Conservation (phyloP, 2,888 invertebrate genomes). For the Carabus problematicus region DNA sequence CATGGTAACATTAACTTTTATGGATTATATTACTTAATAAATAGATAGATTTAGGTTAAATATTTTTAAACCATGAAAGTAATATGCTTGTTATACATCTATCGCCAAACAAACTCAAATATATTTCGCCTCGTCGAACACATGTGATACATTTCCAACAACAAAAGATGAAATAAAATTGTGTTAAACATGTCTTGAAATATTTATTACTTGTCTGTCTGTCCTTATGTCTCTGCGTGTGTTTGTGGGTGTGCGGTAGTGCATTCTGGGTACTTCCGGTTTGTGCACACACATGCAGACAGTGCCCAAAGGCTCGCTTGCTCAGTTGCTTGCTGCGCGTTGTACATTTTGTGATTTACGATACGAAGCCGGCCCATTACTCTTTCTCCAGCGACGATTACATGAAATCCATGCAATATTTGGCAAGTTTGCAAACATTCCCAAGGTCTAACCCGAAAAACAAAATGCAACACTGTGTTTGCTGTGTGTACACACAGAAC, state of each 20-base stretch:
- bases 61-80: neutral
- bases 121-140: neutral
- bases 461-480: slow-evolving; percentile 40
- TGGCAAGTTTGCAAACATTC: slow-evolving; percentile 46
- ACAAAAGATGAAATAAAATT: neutral
- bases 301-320: neutral
- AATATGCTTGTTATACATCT: no score
- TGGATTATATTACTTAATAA: no score
- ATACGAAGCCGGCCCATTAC: slow-evolving; percentile 37
- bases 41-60: no score
- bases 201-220: no score
- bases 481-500: slow-evolving; percentile 14
- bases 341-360: slow-evolving; percentile 34
- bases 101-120: no score
- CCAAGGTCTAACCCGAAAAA: slow-evolving; percentile 44
- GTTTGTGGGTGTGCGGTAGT: neutral
- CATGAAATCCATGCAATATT: slow-evolving; percentile 43
- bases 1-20: no score
- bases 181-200: no score
- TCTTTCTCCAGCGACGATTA: slow-evolving; percentile 39
- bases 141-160: neutral
- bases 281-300: slow-evolving; percentile 4
- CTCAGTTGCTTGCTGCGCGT: slow-evolving; percentile 12
- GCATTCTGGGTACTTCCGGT: slow-evolving; percentile 32
- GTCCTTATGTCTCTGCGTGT: no score